phyloP scores from a whole-genome alignment of 2,888 invertebrate species.

The Cinara cedri region DNA sequence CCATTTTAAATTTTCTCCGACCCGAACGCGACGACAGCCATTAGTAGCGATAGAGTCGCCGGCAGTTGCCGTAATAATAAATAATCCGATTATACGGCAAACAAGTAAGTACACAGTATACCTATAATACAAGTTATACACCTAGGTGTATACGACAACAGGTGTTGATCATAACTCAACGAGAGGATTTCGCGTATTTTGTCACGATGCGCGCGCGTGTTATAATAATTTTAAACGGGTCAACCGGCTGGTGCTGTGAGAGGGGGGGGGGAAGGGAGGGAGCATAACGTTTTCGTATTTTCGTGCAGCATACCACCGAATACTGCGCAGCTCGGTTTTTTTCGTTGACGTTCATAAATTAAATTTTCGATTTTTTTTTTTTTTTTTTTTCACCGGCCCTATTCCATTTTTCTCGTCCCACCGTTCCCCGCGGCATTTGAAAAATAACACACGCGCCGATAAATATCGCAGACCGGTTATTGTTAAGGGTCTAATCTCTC shows the following conservation, averaged over 20 bases:
- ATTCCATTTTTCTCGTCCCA: neutral
- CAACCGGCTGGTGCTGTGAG: too few relatives aligned
- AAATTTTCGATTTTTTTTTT: slow-evolving; percentile 8
- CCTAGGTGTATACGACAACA: neutral
- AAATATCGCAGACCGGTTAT: neutral
- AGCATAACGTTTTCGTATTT: too few relatives aligned
- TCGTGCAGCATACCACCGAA: too few relatives aligned
- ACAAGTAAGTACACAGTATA: slow-evolving; percentile 1
- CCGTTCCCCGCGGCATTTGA: neutral
- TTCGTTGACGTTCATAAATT: slow-evolving; percentile 17
- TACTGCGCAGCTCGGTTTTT: too few relatives aligned
- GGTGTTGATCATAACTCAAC: neutral
- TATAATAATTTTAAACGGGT: slow-evolving; percentile 19
- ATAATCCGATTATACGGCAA: slow-evolving; percentile 20
- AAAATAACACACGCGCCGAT: neutral
- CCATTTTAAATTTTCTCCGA: slow-evolving; percentile 12
- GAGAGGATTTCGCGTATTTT: slow-evolving; percentile 24
- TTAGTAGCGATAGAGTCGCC: slow-evolving; percentile 8
- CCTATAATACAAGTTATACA: too few relatives aligned
- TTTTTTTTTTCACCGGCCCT: neutral
- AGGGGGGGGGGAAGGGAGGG: too few relatives aligned
- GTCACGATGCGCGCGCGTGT: slow-evolving; percentile 1
- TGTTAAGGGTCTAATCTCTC: too few relatives aligned
- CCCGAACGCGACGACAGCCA: neutral
- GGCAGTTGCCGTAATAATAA: slow-evolving; percentile 2